These are phyloP conservation scores for Papilio protenor DNA, from an alignment of 2,888 invertebrate species.

Conservation along the genomic window DNA sequence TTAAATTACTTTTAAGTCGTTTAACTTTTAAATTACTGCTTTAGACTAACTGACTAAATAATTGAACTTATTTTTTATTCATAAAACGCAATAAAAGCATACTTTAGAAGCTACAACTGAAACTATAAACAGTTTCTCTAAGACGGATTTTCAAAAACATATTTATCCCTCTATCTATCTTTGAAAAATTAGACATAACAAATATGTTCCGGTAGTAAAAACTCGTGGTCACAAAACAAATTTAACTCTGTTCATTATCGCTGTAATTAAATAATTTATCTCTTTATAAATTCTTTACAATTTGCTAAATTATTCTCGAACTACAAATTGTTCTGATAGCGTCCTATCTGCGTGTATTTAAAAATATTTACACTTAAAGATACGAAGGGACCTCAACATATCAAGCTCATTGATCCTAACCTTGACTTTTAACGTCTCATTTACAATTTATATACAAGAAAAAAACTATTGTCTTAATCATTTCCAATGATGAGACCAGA, in stretches of 20 bases:
- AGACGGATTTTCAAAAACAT: too few species aligned
- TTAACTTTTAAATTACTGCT: neutral
- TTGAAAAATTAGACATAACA: too few species aligned
- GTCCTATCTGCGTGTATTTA: neutral
- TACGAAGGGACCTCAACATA: conserved; percentile 28
- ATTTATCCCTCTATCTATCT: too few species aligned
- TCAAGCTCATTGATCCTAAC: conserved; percentile 28
- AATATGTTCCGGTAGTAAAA: neutral
- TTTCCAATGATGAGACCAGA: too few species aligned
- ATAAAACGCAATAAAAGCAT: too few species aligned
- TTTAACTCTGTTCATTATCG: neutral
- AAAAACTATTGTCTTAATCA: neutral
- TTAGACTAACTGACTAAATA: neutral
- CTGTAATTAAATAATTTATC: conserved; percentile 1
- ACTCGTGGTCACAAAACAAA: neutral
- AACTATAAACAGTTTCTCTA: too few species aligned
- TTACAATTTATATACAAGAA: neutral
- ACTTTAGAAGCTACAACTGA: too few species aligned
- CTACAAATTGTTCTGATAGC: conserved; percentile 9
- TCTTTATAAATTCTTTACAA: neutral
- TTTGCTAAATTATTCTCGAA: neutral
- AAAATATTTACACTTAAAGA: conserved; percentile 34
- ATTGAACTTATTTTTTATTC: too few species aligned
- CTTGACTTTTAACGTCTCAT: conserved; percentile 15
- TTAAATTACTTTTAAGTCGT: neutral